Evolutionary conservation across 2,113 vertebrate species (phyloP), one percentile per base, ranked within the genome.

Genomic region (Neolamprologus variostigma): DNA sequence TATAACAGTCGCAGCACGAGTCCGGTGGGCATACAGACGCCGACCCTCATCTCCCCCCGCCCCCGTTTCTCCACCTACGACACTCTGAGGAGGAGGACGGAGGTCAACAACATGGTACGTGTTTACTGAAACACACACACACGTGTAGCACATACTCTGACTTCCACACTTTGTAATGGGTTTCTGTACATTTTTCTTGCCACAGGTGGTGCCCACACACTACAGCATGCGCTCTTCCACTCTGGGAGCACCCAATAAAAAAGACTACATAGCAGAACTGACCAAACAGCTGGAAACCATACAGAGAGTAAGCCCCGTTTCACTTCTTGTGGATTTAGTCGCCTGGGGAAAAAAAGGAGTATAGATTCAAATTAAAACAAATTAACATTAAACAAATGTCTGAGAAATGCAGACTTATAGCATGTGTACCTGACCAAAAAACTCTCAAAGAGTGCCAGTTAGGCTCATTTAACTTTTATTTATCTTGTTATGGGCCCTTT

Each of bases 211-310:
- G 1, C 59, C 91, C 8, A 76, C 45, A 28, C 94, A 95, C 16
- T 92, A 95, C 85, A 87, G 84, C 31, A 5, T 94, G 68, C 93
- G 95, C 13, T 90, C 91, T n/a, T 19, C 73, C n/a, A 92, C 92
- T 12, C 23, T 95, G 47, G 93, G 91, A 5, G 59, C 42, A 4
- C 93, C 93, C 4, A 95, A 89, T 80, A 96, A 89, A 37, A 95
- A 95, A 9, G 94, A 97, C 88, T 97, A 88, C 89, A 96, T 97
- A 8, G 95, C 97, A 81, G 97, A 97, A 42, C 85, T 97, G 90
- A 97, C 96, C 86, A 95, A 92, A 59, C 95, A 97, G 87, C 80
- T 97, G 92, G 95, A 96, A 1, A 42, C 17, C 50, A 93, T 92
- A 80, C 96, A 95, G 92, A 97, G 92, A 95, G 96, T 96, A 80